Evolutionary conservation across 2,797 vertebrate genomes (phyloP), one percentile per base, ranked within the genome.

Genomic region (Semaprochilodus insignis): DNA sequence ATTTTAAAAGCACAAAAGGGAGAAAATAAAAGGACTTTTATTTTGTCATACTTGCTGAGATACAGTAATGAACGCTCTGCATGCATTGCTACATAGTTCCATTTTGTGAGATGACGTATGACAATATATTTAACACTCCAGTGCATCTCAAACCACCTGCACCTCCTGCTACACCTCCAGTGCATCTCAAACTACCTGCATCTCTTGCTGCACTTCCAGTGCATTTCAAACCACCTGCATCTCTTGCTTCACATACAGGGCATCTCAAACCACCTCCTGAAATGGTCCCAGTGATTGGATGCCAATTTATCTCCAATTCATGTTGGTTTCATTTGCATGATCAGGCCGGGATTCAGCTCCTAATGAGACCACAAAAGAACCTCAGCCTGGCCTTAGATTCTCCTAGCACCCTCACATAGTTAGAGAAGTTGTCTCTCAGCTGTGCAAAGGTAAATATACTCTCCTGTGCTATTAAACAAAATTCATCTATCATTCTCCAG

Each of bases 401-500:
- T 23, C 16, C 16, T 21, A 4, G 34, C 27, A 62, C 31, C 31
- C 27, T 34, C 7, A n/a, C 13, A 14, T 71, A 19, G 71, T 73
- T 54, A 52, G 74, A 74, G 88, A 81, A 82, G 77, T 67, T 71
- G 75, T 67, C 65, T 69, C 60, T 74, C 73, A 55, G 81, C 55
- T 86, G 76, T 74, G 66, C 74, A 54, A 78, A 17, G 51, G 69
- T 78, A 81, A 55, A 36, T 74, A 78, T 60, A 55, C 75, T 81
- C n/a, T 27, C 44, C 87, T 62, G 1, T 25, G 44, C 59, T 69
- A 63, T 85, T 88, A 90, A 90, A 89, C 79, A 87, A 81, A 81
- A 86, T 87, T 78, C 82, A 82, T 86, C 79, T 85, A 74, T 63
- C 78, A 81, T 89, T 84, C 86, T 86, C 85, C 78, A 88, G 77